phyloP scores from a whole-genome alignment of 2,888 invertebrate genomes.

The Nomada hirtipes region DNA sequence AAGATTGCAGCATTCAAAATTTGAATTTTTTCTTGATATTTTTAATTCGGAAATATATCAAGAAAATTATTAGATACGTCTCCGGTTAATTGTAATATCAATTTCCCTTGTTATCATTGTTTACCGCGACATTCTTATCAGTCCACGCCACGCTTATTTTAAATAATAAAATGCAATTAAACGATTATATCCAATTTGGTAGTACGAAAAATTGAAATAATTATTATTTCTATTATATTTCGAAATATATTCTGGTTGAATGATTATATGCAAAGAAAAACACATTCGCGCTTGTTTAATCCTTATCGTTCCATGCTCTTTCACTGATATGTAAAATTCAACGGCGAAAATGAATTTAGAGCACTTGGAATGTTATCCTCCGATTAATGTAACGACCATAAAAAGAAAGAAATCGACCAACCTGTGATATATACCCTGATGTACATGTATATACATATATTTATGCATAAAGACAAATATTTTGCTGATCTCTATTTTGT shows the following conservation, averaged over 20 bases:
- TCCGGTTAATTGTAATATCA: background rate
- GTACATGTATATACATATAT: conserved; percentile 46
- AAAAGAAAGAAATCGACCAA: conserved; percentile 48
- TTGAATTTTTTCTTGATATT: background rate
- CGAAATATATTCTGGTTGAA: background rate
- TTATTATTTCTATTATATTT: conserved; percentile 2
- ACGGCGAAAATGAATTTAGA: conserved; percentile 19
- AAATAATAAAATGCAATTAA: conserved; percentile 1
- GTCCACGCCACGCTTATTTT: conserved; percentile 15
- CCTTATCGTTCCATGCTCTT: background rate
- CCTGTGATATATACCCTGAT: conserved; percentile 76
- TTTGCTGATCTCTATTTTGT: conserved; percentile 24
- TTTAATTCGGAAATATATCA: background rate
- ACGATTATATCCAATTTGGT: background rate
- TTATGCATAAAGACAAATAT: conserved; percentile 1
- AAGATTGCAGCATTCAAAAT: background rate
- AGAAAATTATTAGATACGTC: background rate
- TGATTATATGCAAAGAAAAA: background rate
- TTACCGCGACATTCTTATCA: conserved; percentile 19
- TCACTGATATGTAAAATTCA: conserved; percentile 4
- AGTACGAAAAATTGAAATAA: conserved; percentile 7
- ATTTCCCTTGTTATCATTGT: conserved; percentile 13
- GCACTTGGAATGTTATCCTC: conserved; percentile 11
- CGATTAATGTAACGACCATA: conserved; percentile 21
- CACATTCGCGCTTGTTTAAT: background rate